Evolutionary conservation across 2,113 vertebrate genomes (phyloP).

Genomic region (Cervus canadensis): DNA sequence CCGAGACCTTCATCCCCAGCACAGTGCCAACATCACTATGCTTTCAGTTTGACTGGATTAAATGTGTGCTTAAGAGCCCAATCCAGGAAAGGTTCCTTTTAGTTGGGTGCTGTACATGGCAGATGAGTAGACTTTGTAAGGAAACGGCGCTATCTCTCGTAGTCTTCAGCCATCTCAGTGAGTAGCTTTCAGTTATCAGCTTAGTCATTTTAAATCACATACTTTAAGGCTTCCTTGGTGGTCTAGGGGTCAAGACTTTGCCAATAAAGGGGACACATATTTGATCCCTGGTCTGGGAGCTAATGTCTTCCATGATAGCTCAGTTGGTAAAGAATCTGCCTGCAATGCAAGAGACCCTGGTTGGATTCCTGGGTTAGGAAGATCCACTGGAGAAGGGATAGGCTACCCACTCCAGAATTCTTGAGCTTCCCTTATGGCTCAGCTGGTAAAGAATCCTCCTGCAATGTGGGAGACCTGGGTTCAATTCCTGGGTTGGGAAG

Average conservation of each 20-base stretch:
- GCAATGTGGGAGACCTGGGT: neutral
- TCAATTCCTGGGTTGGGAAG: neutral
- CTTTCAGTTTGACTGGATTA: neutral
- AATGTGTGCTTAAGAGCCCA: neutral
- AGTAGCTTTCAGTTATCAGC: neutral
- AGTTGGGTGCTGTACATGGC: accelerated
- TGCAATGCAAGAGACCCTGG: neutral
- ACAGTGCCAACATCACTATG: accelerated
- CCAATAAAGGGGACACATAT: neutral
- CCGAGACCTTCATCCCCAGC: neutral
- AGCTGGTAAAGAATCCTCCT: neutral
- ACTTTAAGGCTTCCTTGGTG: neutral
- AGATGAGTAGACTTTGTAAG: too few species aligned
- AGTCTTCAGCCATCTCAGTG: neutral
- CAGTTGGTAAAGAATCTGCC: neutral
- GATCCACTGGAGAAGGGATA: neutral
- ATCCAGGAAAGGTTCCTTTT: neutral
- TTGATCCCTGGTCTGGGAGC: neutral
- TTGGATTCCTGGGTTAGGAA: neutral
- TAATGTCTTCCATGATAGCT: neutral
- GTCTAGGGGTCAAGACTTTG: neutral
- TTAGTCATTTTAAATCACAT: neutral
- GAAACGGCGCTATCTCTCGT: accelerated
- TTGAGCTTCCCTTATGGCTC: neutral
- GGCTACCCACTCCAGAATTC: neutral